Evolutionary conservation across 2,888 invertebrate species (phyloP), one percentile per base, ranked within the genome.

Genomic region (Sericinus montela): DNA sequence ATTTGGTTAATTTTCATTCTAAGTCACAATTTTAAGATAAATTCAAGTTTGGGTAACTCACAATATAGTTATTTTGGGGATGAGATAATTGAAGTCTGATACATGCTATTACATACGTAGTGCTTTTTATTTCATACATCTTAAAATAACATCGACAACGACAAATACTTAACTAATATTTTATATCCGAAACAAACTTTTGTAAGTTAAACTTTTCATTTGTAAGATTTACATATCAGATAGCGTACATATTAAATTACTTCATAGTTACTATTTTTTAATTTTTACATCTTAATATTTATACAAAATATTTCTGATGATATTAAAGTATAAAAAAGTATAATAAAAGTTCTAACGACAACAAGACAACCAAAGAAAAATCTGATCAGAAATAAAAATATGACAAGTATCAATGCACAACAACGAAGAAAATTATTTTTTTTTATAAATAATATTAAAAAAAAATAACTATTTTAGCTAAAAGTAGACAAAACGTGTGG

Each of bases 91-190:
- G 10, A 4, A 5, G 19, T 19, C 19, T 32, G 11, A 11, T 6
- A 1, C n/a, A 25, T 46, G 9, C 23, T 46, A 39, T 34, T 15
- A 34, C 34, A 32, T 11, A 32, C 30, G 67, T 72, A 65, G 44
- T 49, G 43, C 43, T 48, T 48, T 15, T 57, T 38, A 44, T 43
- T 25, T 28, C 29, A 39, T 28, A 39, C 25, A 8, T n/a, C 13
- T 35, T 38, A 43, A 48, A 48, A 44, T 44, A 44, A 49, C 39
- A 42, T 32, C 16, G 37, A 48, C 19, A 37, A 40, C 49, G 39
- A 44, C 25, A 29, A 30, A 29, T 28, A 23, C 25, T 34, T 11
- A 23, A 34, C 30, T 6, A 30, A 30, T 30, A 30, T n/a, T 30
- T 2, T n/a, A n/a, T 30, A 19, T 19, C n/a, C n/a, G 5, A 19